Evolutionary conservation across 1,140 invertebrate species (phyloP).

Genomic region (Eriosoma lanigerum): DNA sequence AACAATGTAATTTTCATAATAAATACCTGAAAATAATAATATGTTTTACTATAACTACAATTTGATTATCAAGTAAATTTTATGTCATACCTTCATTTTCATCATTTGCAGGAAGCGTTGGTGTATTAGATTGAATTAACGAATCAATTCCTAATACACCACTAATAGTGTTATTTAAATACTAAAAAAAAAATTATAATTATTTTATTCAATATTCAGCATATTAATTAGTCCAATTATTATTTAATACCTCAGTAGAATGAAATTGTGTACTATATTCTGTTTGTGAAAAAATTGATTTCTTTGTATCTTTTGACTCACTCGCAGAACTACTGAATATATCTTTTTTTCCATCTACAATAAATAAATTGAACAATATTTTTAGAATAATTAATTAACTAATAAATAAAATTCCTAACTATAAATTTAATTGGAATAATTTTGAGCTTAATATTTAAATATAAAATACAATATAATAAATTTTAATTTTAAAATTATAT

Average conservation of each 20-base stretch:
- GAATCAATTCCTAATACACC: not conserved
- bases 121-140: slow-evolving; percentile 6
- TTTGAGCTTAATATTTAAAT: too few species aligned
- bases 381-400: not conserved
- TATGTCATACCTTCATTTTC: not conserved
- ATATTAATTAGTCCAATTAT: not conserved
- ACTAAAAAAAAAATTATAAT: slow-evolving; percentile 11
- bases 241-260: slow-evolving; percentile 17
- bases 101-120: not conserved
- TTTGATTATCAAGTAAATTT: not conserved
- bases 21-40: not conserved
- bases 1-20: slow-evolving; percentile 86
- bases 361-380: not conserved
- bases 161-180: slow-evolving; percentile 28
- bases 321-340: not conserved
- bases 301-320: not conserved
- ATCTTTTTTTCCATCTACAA: slow-evolving; percentile 24
- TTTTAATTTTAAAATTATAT: not conserved
- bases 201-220: not conserved
- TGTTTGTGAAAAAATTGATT: slow-evolving; percentile 9
- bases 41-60: not conserved
- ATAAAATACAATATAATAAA: not conserved
- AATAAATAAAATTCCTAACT: not conserved
- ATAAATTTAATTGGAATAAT: too few species aligned
- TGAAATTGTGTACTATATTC: slow-evolving; percentile 18